Evolutionary conservation across 1,140 invertebrate genomes (phyloP).

Genomic region (Drosophila lowei): DNA sequence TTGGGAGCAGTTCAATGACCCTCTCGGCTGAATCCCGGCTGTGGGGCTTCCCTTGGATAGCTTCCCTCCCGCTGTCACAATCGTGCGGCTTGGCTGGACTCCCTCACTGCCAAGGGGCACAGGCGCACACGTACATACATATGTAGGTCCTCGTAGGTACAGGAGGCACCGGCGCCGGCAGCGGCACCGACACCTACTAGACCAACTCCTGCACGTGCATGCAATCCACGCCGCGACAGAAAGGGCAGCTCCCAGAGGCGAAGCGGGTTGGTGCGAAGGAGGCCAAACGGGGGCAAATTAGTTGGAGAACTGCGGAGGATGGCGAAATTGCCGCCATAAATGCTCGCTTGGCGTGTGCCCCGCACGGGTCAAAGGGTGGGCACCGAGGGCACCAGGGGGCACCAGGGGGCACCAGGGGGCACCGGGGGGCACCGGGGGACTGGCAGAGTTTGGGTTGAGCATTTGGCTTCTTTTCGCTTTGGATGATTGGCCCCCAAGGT

Average conservation of each 20-base stretch:
- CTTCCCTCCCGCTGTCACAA: too few species aligned
- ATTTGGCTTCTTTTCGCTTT: constrained; percentile 1
- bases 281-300: constrained; percentile 61
- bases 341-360: constrained; percentile 56
- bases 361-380: background rate
- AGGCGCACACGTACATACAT: too few species aligned
- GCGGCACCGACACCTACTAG: constrained; percentile 20
- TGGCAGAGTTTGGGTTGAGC: background rate
- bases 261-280: background rate
- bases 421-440: background rate
- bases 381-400: too few species aligned
- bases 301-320: constrained; percentile 63
- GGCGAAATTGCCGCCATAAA: constrained; percentile 71
- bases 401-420: too few species aligned
- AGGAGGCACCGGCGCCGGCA: background rate
- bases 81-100: too few species aligned
- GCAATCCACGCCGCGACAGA: constrained; percentile 55
- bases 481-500: background rate
- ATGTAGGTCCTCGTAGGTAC: background rate
- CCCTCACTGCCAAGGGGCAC: too few species aligned
- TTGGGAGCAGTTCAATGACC: too few species aligned
- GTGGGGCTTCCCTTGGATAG: too few species aligned
- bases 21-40: too few species aligned
- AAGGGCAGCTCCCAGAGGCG: constrained; percentile 14
- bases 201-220: constrained; percentile 57